Evolutionary conservation across 2,113 vertebrate species (phyloP).

Genomic region (Nanorana parkeri): DNA sequence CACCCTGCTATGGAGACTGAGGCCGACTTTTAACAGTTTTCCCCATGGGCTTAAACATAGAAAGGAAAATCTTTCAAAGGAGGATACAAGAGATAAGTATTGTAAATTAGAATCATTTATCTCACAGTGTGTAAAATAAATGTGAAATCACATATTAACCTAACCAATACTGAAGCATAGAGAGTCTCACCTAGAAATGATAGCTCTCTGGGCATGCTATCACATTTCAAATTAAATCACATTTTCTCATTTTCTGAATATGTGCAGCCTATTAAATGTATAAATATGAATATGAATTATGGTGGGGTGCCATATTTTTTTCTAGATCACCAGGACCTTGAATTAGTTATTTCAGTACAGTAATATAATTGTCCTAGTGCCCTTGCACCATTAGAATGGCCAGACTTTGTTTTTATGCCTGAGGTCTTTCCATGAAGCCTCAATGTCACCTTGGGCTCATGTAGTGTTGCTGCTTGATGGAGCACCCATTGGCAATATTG

Average conservation of each 20-base stretch:
- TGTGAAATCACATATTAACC: conserved; percentile 26
- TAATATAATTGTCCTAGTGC: background rate
- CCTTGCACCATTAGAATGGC: conserved; percentile 4
- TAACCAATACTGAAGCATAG: conserved; percentile 2
- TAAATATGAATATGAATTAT: conserved; percentile 7
- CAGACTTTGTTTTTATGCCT: background rate
- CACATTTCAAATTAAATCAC: conserved; percentile 12
- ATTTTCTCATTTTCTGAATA: conserved; percentile 9
- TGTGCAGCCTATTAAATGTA: conserved; percentile 12
- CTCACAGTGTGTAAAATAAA: conserved; percentile 31
- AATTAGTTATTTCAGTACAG: background rate
- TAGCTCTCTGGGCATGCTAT: conserved; percentile 17
- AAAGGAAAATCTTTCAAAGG: conserved; percentile 42
- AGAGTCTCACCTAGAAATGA: conserved; percentile 14
- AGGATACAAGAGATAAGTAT: conserved; percentile 30
- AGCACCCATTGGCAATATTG: conserved; percentile 42
- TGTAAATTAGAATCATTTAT: conserved; percentile 48
- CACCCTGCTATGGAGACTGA: conserved; percentile 52
- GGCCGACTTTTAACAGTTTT: conserved; percentile 39
- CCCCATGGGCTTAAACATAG: conserved; percentile 39
- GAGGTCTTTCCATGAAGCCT: conserved; percentile 13
- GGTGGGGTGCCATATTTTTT: background rate
- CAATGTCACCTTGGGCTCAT: conserved; percentile 40
- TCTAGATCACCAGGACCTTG: background rate
- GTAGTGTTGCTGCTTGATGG: conserved; percentile 32